Evolutionary conservation across 1,140 invertebrate genomes (phyloP), one percentile per base, ranked within the genome.

Genomic region (Drosophila tsacasi): DNA sequence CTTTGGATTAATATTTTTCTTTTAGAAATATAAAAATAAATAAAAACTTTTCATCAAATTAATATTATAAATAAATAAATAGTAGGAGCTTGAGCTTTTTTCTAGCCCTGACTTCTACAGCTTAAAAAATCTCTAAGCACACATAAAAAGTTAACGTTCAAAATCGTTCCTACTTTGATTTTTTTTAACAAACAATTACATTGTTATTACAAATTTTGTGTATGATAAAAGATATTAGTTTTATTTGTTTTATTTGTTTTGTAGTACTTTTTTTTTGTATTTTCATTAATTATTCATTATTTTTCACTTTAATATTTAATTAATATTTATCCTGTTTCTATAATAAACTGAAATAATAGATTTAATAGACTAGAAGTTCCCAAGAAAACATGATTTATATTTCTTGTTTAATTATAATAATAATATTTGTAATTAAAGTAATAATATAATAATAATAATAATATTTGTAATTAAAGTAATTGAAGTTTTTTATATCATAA

Each of bases 1-100:
- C 21, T 49, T 63, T 5, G 5, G 35, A 64, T 30, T 21, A 54
- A 30, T 30, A 27, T 19, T 50, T 50, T 50, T 30, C 25, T 30
- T 50, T 50, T n/a, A 25, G 6, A 12, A 30, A 30, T n/a, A 50
- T 30, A 3, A n/a, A 27, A 30, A 12, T 19, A 50, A n/a, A n/a
- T 27, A 10, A 27, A n/a, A 17, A n/a, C 7, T 7, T 9, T 15
- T 47, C 0, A 47, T 8, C 17, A 25, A 25, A 17, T 49, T 5
- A 10, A 49, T 27, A n/a, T 10, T 5, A 17, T 2, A 25, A 10
- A 23, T 5, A n/a, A 12, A 49, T 9, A 13, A 49, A 19, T 3
- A 23, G 5, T 15, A 23, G 2, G 12, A 46, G 21, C 10, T 23
- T 23, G 5, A 46, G 5, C 0, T 15, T 2, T 15, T 37, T 32